Percentiles rank a stretch among this genome's conserved stretches.
Evolutionary conservation across 2,888 invertebrate genomes (phyloP).

Genomic region (Parthenolecanium corni): DNA sequence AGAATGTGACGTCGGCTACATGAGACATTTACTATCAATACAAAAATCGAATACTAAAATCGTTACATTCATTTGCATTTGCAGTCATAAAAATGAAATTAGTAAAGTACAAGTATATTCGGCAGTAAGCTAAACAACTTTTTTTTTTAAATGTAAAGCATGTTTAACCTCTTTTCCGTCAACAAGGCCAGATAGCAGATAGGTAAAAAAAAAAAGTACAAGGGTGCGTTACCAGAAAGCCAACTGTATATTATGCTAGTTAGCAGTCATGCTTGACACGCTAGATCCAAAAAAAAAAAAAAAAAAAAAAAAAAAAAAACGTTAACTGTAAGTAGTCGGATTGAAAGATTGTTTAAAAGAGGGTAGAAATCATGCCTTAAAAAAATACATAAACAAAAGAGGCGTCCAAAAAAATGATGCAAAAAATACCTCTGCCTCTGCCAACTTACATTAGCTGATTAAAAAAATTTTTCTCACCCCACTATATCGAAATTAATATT

Average conservation of each 20-base stretch:
- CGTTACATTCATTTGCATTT: constrained; percentile 23
- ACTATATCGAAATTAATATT: no score
- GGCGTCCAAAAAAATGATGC: not conserved
- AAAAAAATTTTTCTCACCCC: no score
- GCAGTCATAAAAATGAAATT: constrained; percentile 21
- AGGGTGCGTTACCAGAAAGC: constrained; percentile 16
- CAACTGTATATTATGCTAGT: not conserved
- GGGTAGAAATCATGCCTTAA: not conserved
- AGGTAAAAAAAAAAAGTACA: not conserved
- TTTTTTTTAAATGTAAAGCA: not conserved
- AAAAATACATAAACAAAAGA: not conserved
- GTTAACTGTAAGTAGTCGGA: not conserved
- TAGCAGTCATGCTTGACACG: constrained; percentile 15
- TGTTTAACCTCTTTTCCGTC: no score
- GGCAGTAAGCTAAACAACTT: constrained; percentile 14
- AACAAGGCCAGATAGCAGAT: not conserved
- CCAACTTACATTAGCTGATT: no score
- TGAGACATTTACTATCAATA: not conserved
- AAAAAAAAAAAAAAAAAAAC: not conserved
- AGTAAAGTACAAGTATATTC: constrained; percentile 1
- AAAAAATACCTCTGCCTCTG: not conserved
- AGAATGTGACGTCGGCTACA: not conserved
- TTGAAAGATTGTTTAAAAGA: not conserved
- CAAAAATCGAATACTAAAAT: constrained; percentile 16
- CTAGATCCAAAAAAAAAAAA: not conserved